Evolutionary conservation across 2,888 invertebrate genomes (phyloP).

Genomic region (Pseudeuparius sepicola): DNA sequence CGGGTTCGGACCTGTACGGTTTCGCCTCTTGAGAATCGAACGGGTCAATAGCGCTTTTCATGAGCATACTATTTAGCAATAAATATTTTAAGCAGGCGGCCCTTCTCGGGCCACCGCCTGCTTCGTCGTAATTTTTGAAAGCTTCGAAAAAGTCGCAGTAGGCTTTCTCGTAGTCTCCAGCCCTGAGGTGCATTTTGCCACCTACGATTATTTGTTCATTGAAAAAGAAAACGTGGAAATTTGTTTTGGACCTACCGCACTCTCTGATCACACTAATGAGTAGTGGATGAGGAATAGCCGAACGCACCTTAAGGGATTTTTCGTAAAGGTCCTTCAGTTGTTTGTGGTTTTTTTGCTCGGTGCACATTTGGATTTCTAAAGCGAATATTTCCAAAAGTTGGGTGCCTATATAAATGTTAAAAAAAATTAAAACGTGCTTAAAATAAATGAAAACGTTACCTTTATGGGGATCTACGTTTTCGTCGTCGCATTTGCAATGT

Average conservation of each 20-base stretch:
- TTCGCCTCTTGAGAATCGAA: slow-evolving; percentile 99
- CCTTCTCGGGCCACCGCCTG: slow-evolving; percentile 88
- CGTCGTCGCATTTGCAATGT: slow-evolving; percentile 64
- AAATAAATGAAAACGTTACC: slow-evolving; percentile 36
- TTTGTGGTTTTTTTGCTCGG: slow-evolving; percentile 98
- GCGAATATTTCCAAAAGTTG: slow-evolving; percentile 97
- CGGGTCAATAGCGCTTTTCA: slow-evolving; percentile 98
- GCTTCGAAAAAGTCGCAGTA: slow-evolving; percentile 99
- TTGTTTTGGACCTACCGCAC: slow-evolving; percentile 56
- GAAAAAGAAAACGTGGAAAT: slow-evolving; percentile 1
- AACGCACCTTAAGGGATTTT: slow-evolving; percentile 94
- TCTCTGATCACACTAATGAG: slow-evolving; percentile 98
- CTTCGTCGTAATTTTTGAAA: slow-evolving; percentile 99
- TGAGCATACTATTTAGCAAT: slow-evolving; percentile 96
- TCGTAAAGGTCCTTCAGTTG: slow-evolving; percentile 93
- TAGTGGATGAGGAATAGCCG: slow-evolving; percentile 97
- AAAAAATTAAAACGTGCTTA: background rate
- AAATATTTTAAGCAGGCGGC: slow-evolving; percentile 96
- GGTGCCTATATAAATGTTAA: slow-evolving; percentile 47
- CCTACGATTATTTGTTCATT: slow-evolving; percentile 12
- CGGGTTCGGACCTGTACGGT: slow-evolving; percentile 97
- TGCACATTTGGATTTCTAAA: slow-evolving; percentile 99
- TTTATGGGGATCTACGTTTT: slow-evolving; percentile 86
- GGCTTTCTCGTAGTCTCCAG: slow-evolving; percentile 96
- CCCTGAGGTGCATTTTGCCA: slow-evolving; percentile 98